Evolutionary conservation across 2,113 vertebrate genomes (phyloP).

Genomic region (Bostrychus sinensis): DNA sequence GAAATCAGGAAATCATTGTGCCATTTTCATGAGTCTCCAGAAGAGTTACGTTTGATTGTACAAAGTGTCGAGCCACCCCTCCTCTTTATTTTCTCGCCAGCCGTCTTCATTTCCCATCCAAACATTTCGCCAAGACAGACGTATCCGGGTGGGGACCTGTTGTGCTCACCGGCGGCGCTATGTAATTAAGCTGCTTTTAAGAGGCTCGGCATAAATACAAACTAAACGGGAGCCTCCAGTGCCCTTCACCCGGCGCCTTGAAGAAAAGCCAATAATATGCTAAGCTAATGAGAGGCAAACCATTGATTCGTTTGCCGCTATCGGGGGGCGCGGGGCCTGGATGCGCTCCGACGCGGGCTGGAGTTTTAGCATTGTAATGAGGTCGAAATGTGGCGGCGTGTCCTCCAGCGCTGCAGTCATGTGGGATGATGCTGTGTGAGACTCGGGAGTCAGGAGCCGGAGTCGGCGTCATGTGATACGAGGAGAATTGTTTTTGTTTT

Average conservation of each 20-base stretch:
- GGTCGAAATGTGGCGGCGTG: slow-evolving; percentile 69
- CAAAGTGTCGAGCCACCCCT: neutral
- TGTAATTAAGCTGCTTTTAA: slow-evolving; percentile 74
- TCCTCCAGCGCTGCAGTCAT: slow-evolving; percentile 66
- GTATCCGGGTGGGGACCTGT: slow-evolving; percentile 64
- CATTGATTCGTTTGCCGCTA: slow-evolving; percentile 69
- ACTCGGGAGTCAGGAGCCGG: slow-evolving; percentile 44
- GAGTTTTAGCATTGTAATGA: slow-evolving; percentile 72
- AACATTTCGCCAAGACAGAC: slow-evolving; percentile 53
- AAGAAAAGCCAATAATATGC: slow-evolving; percentile 75
- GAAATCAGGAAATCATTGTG: too few relatives aligned
- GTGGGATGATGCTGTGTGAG: slow-evolving; percentile 56
- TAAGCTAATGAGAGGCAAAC: slow-evolving; percentile 71
- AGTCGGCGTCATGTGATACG: slow-evolving; percentile 40
- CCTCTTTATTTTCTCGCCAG: slow-evolving; percentile 28
- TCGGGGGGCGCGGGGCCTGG: slow-evolving; percentile 51
- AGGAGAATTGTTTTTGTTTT: slow-evolving; percentile 60
- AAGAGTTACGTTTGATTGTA: neutral
- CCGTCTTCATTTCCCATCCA: slow-evolving; percentile 57
- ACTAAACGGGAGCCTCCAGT: slow-evolving; percentile 68
- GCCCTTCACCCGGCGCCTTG: slow-evolving; percentile 67
- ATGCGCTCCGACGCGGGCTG: slow-evolving; percentile 62
- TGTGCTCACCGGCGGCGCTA: slow-evolving; percentile 59
- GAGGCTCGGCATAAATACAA: slow-evolving; percentile 67
- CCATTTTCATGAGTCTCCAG: too few relatives aligned